Evolutionary conservation across 2,797 vertebrate genomes (phyloP), one percentile per base, ranked within the genome.

Genomic region (Anguilla megastoma): DNA sequence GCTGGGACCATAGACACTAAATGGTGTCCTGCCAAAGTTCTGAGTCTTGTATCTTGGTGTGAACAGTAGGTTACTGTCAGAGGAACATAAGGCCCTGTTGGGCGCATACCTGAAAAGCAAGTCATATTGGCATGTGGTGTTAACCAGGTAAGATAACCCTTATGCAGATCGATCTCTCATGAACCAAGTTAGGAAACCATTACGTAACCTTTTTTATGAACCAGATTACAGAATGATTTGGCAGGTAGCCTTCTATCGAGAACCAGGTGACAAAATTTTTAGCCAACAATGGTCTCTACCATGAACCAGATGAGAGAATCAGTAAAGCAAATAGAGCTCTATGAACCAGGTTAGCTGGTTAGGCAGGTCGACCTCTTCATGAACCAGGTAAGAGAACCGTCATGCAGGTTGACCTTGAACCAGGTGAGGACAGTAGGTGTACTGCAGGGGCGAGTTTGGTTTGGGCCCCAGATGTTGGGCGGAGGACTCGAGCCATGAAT

Each of bases 181-280:
- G 21, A 33, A 69, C 3, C 30, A 41, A 14, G 27, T 21, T 10
- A 91, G 27, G 30, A 89, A 85, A 88, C 85, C 80, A 83, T 87
- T 52, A 36, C 89, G 83, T 30, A 2, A 74, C 71, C 83, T 82
- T 63, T 86, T 58, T 89, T 87, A 85, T 88, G 86, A 87, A 84
- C 80, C 66, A 87, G 52, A 33, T 80, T 21, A 56, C 1, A 60
- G 16, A 21, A 80, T 14, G 10, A 21, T 79, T 41, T 10, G 18
- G 30, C 48, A 33, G 30, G 71, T 12, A 14, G 71, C 14, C 12
- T 16, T 2, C n/a, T 27, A 71, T 71, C 66, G 21, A 0, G 24
- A 24, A 3, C 58, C 9, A 5, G 5, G 63, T 9, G 45, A 52
- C 8, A 52, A 12, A 52, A 52, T 12, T 2, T 1, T 52, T 52